These are phyloP conservation scores for Sebastes schlegelii DNA, from an alignment of 2,113 vertebrate genomes.

Conservation along the genomic window DNA sequence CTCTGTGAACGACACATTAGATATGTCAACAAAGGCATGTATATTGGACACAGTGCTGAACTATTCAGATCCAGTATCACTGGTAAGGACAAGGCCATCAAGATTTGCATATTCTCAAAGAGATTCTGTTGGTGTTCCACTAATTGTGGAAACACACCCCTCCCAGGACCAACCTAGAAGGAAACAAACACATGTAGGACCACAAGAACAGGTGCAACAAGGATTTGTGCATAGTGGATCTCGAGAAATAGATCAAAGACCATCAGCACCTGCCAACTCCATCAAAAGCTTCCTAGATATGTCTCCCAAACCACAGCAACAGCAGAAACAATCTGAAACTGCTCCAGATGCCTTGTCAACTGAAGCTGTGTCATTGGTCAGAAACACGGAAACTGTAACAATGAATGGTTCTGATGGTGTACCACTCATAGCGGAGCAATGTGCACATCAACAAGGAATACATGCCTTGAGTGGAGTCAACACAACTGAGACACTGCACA, in stretches of 20 bases:
- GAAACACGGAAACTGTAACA: conserved; percentile 31
- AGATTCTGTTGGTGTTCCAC: conserved; percentile 67
- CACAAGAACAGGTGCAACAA: conserved; percentile 33
- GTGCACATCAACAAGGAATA: conserved; percentile 43
- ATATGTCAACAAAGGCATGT: conserved; percentile 74
- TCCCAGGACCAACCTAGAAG: conserved; percentile 45
- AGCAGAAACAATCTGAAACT: conserved; percentile 37
- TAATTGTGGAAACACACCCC: conserved; percentile 64
- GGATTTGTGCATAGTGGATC: conserved; percentile 1
- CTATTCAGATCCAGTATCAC: conserved; percentile 65
- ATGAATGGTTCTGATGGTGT: conserved; percentile 59
- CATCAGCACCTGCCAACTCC: conserved; percentile 72
- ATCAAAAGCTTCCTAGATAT: conserved; percentile 76
- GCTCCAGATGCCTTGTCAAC: background rate
- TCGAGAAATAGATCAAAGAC: conserved; percentile 19
- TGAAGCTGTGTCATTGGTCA: conserved; percentile 65
- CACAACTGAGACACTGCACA: conserved; percentile 62
- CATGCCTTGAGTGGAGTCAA: conserved; percentile 44
- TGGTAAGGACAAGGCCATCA: conserved; percentile 61
- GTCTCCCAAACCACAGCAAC: conserved; percentile 64
- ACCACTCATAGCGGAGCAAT: conserved; percentile 65
- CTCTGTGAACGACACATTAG: conserved; percentile 66
- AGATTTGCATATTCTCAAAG: conserved; percentile 47
- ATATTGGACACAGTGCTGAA: conserved; percentile 19
- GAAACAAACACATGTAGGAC: conserved; percentile 26